Conservation (phyloP, 2,797 vertebrate genomes). For the Tympanoctomys barrerae region DNA sequence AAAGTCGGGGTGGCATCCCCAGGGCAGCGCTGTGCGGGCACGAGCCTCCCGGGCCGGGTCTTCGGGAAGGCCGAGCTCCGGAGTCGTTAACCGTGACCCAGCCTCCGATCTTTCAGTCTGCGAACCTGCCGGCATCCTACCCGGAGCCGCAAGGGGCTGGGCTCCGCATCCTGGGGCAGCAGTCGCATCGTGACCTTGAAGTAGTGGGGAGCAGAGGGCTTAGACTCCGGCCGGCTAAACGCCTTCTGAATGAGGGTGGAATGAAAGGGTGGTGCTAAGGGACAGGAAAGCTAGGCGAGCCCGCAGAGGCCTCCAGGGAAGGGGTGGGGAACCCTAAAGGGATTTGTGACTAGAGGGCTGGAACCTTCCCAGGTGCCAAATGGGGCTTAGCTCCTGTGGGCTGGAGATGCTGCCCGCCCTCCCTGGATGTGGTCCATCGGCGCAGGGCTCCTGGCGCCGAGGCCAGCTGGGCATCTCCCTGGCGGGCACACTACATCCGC, state of each 20-base stretch:
- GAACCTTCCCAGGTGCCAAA: neutral
- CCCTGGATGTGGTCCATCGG: neutral
- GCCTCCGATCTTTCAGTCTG: constrained; percentile 46
- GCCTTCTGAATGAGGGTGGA: neutral
- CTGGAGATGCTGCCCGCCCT: neutral
- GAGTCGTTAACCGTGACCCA: constrained; percentile 62
- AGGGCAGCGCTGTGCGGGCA: fast-evolving
- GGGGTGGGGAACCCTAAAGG: neutral
- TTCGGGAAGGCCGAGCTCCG: neutral
- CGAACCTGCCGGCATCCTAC: neutral
- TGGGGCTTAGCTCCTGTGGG: neutral
- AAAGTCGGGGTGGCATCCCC: neutral
- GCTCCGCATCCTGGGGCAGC: neutral
- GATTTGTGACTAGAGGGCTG: neutral
- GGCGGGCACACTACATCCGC: neutral
- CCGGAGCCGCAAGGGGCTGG: neutral
- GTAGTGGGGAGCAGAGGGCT: neutral
- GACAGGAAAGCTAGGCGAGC: neutral
- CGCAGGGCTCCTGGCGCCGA: neutral
- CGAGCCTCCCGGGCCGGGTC: neutral
- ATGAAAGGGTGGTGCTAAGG: constrained; percentile 40
- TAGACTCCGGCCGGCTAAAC: neutral
- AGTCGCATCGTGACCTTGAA: neutral
- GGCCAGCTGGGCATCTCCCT: neutral
- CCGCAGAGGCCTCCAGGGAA: no score